Base-by-base conservation (phyloP, 2,888 invertebrate genomes). In the Ochlodes sylvanus region DNA sequence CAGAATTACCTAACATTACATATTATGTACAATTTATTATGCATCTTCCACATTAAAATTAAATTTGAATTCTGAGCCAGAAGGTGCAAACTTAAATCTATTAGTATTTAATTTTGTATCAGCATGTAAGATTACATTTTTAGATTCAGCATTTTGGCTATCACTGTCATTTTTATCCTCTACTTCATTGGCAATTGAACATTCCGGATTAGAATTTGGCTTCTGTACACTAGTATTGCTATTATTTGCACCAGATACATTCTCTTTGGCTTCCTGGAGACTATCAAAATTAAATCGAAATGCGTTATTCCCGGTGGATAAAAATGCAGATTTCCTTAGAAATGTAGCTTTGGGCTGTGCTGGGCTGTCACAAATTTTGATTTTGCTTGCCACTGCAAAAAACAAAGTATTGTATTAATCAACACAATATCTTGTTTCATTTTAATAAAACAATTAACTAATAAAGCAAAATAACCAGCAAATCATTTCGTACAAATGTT, bases 311-410 rank as follows among this genome's bases (percentile, higher is more conserved):
- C 94, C 94, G 0, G 94, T 92, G 9, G 89, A 87, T 57, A 89
- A 76, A 75, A 94, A 91, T 34, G 92, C 90, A 1, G 96, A 95
- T 87, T 96, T 97, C 78, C 95, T 95, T 14, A 97, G 80, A 88
- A 96, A 97, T 73, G 94, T 90, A 7, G 95, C 96, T 81, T 96
- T 96, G 60, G 76, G 94, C 76, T 89, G 88, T 68, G 90, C 90
- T 15, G 93, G 85, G 63, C 79, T 87, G 38, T 93, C 84, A 60
- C 92, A 88, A 74, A 96, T 94, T 84, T 94, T 94, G 72, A 96
- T 94, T 85, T 94, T 94, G 76, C 90, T 90, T 73, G 92, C 88
- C 86, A 88, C 95, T 95, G 87, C 74, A 94, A 93, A 79, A 69
- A 69, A 76, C 80, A 63, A 72, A 69, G 42, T 56, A 41, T 61